Conservation (phyloP, 2,113 vertebrate genomes). For the Dolichotis patagonum region DNA sequence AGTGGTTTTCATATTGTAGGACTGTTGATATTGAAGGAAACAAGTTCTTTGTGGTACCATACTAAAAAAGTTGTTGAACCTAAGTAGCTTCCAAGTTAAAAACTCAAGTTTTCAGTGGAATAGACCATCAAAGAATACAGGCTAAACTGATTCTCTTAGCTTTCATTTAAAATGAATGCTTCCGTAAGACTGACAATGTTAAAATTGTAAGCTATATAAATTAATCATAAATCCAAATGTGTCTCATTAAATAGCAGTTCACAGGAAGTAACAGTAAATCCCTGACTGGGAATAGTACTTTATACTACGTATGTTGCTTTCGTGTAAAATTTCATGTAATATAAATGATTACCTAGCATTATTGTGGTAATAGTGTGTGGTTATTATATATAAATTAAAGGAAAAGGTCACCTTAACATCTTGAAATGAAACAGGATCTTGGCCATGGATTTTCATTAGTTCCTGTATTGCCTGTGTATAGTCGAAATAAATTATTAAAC, state of each 20-base stretch:
- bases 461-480: slow-evolving; percentile 95
- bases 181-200: slow-evolving; percentile 6
- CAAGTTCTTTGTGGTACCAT: neutral
- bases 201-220: slow-evolving; percentile 54
- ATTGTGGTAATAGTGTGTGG: neutral
- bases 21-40: neutral
- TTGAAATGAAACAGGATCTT: slow-evolving; percentile 97
- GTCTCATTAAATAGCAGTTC: slow-evolving; percentile 39
- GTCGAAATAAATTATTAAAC: slow-evolving; percentile 66
- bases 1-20: slow-evolving; percentile 22
- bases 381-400: slow-evolving; percentile 38
- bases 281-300: slow-evolving; percentile 20
- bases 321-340: slow-evolving; percentile 60
- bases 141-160: slow-evolving; percentile 23
- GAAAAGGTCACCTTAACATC: slow-evolving; percentile 94
- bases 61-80: neutral
- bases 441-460: slow-evolving; percentile 98
- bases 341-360: slow-evolving; percentile 30
- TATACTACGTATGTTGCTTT: slow-evolving; percentile 19
- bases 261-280: slow-evolving; percentile 60
- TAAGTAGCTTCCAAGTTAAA: neutral
- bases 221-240: slow-evolving; percentile 27
- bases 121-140: neutral
- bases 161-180: slow-evolving; percentile 41
- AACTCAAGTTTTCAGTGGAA: slow-evolving; percentile 36